Percentiles rank a stretch among this genome's conserved stretches.
Evolutionary conservation across 2,797 vertebrate genomes (phyloP).

Genomic region (Cetoscarus ocellatus): DNA sequence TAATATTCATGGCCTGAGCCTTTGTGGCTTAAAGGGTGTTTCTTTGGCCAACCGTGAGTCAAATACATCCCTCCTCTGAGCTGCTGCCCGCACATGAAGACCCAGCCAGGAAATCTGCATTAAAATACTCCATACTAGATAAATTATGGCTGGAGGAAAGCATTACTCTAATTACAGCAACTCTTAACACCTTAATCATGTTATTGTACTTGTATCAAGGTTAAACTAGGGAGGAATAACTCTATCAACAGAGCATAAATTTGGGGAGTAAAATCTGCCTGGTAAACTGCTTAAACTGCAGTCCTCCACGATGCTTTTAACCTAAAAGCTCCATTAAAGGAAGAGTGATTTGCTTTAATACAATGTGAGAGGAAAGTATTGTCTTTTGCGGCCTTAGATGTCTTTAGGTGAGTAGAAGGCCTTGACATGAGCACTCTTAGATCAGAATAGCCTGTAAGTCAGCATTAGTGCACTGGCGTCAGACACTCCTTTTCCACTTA

Average conservation of each 20-base stretch:
- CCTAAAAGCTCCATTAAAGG: not conserved
- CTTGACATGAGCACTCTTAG: too few species aligned
- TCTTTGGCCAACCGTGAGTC: constrained; percentile 23
- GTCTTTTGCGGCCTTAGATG: not conserved
- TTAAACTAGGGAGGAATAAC: constrained; percentile 19
- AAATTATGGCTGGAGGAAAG: constrained; percentile 5
- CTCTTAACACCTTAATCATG: constrained; percentile 45
- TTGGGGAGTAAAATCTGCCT: constrained; percentile 11
- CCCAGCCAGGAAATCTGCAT: constrained; percentile 20
- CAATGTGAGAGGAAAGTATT: too few species aligned
- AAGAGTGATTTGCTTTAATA: not conserved
- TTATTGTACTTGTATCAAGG: constrained; percentile 34
- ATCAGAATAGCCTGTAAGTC: too few species aligned
- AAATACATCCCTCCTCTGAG: constrained; percentile 8
- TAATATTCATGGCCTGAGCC: constrained; percentile 64
- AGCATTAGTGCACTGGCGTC: too few species aligned
- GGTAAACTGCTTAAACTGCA: constrained; percentile 8
- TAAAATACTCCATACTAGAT: constrained; percentile 7
- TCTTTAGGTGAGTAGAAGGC: too few species aligned
- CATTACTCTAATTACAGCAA: constrained; percentile 31
- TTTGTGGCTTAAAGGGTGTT: constrained; percentile 50
- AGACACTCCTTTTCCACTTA: too few species aligned
- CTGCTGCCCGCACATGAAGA: not conserved
- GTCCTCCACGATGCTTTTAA: not conserved
- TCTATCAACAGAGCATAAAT: constrained; percentile 24